A percentile compares a stretch with the other conserved stretches of the same genome.
Conservation (phyloP, 2,888 invertebrate genomes). For the Fissipunctia ypsillon region DNA sequence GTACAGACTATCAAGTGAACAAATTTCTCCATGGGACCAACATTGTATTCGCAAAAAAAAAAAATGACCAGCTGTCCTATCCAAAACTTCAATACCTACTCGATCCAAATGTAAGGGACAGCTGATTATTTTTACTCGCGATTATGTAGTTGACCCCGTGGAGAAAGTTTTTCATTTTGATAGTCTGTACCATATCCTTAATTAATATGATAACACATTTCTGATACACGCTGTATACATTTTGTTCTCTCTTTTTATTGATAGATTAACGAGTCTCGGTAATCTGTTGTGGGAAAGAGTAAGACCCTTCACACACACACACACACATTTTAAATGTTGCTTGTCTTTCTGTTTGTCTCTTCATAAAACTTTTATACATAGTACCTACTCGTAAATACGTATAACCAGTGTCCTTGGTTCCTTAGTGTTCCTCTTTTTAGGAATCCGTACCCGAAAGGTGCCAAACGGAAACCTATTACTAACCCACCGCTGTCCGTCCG, state of each 20-base stretch:
- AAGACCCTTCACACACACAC: not conserved
- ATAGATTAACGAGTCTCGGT: slow-evolving; percentile 8
- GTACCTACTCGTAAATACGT: too few species aligned
- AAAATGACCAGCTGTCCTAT: too few species aligned
- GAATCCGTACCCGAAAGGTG: too few species aligned
- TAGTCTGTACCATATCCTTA: not conserved
- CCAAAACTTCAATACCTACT: too few species aligned
- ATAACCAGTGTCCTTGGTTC: too few species aligned
- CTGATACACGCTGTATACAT: slow-evolving; percentile 1
- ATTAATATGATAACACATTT: not conserved
- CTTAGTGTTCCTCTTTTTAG: too few species aligned
- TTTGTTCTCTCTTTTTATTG: slow-evolving; percentile 14
- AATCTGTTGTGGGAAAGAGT: not conserved
- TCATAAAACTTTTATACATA: not conserved
- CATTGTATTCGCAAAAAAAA: not conserved
- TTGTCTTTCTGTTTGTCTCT: not conserved
- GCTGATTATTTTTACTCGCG: not conserved
- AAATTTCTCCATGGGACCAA: not conserved
- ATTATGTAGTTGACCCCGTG: too few species aligned
- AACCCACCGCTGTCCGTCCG: too few species aligned
- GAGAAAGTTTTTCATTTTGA: not conserved
- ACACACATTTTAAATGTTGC: not conserved
- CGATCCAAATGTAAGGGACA: not conserved
- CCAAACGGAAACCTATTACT: too few species aligned
- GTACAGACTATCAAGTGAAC: not conserved